Evolutionary conservation across 2,113 vertebrate genomes (phyloP).

Genomic region (Zosterops borbonicus): DNA sequence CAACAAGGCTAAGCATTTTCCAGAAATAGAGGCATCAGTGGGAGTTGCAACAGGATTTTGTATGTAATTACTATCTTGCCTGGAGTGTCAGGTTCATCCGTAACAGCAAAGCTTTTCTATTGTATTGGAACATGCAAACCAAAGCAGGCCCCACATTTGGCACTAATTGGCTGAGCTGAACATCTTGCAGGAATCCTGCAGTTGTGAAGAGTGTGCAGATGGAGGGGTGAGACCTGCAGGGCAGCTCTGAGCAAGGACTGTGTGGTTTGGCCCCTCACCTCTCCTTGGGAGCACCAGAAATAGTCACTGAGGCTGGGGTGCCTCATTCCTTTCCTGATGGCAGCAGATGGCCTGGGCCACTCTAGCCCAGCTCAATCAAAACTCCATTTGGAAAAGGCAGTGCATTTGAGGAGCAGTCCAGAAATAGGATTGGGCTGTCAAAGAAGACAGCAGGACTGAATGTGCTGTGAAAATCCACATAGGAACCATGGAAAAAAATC

Average conservation of each 20-base stretch:
- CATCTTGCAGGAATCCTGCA: background rate
- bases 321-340: background rate
- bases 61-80: slow-evolving; percentile 30
- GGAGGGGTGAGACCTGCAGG: background rate
- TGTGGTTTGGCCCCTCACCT: rapidly evolving
- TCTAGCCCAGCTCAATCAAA: slow-evolving; percentile 31
- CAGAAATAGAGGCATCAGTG: slow-evolving; percentile 55
- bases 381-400: background rate
- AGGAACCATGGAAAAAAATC: background rate
- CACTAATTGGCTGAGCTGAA: background rate
- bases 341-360: slow-evolving; percentile 24
- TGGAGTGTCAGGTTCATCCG: slow-evolving; percentile 11
- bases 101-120: background rate
- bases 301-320: rapidly evolving
- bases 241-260: background rate
- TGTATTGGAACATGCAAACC: background rate
- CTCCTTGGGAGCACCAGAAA: background rate
- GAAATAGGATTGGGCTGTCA: background rate
- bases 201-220: background rate
- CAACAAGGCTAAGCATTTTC: slow-evolving; percentile 34
- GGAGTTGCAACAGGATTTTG: slow-evolving; percentile 28
- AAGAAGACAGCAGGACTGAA: background rate
- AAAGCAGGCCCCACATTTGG: background rate
- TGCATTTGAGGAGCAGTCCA: slow-evolving; percentile 27
- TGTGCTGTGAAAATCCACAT: background rate